Conservation (phyloP, 2,113 vertebrate genomes). For the Fukomys damarensis region DNA sequence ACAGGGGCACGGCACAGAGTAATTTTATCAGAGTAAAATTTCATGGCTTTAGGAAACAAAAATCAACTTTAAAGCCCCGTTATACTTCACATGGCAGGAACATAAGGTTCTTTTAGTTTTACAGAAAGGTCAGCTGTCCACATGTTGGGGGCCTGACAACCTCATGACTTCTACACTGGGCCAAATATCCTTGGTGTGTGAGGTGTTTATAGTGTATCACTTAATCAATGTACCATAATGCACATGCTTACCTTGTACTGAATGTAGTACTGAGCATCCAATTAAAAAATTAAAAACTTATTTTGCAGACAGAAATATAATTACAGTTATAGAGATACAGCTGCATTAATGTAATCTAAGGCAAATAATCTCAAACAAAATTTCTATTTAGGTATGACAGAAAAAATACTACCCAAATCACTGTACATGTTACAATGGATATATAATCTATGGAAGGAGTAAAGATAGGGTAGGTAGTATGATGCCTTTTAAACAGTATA, state of each 20-base stretch:
- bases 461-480: background rate
- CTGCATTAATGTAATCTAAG: conserved; percentile 49
- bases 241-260: conserved; percentile 48
- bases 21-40: conserved; percentile 29
- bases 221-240: background rate
- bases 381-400: conserved; percentile 8
- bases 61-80: conserved; percentile 20
- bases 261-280: background rate
- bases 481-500: background rate
- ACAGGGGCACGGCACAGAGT: too few species aligned
- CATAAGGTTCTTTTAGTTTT: background rate
- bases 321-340: conserved; percentile 25
- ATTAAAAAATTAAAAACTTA: conserved; percentile 61
- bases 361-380: conserved; percentile 52
- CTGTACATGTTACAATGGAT: background rate
- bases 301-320: conserved; percentile 58
- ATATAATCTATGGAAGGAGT: background rate
- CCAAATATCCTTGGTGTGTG: background rate
- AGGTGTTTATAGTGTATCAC: background rate
- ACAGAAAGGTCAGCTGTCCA: background rate
- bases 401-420: conserved; percentile 32
- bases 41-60: conserved; percentile 12
- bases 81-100: background rate
- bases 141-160: background rate
- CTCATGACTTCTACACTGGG: background rate